phyloP scores from a whole-genome alignment of 2,797 vertebrate species.

The Crotalus adamanteus region DNA sequence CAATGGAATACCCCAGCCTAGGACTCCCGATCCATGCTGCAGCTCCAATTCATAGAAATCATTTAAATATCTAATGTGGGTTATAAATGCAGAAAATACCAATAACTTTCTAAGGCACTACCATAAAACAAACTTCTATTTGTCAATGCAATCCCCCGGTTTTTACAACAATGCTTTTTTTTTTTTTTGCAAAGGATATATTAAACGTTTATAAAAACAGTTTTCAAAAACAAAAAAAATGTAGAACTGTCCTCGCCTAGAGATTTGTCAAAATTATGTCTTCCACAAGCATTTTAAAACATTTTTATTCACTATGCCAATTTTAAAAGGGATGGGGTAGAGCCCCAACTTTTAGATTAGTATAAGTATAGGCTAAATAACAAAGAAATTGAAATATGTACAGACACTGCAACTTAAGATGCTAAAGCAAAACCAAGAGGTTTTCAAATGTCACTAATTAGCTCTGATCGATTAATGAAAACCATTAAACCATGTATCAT shows the following conservation, averaged over 20 bases:
- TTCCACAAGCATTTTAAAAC: not conserved
- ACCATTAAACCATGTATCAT: not conserved
- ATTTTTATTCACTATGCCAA: not conserved
- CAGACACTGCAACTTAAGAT: not conserved
- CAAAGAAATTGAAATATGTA: not conserved
- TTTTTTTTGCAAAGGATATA: not conserved
- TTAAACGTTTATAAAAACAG: not conserved
- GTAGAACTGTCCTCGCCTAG: not conserved
- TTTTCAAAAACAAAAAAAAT: not conserved
- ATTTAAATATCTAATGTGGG: conserved; percentile 82
- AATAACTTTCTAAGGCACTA: conserved; percentile 28
- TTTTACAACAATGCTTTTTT: not conserved
- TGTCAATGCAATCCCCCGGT: not conserved
- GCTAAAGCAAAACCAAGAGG: not conserved
- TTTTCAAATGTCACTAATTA: not conserved
- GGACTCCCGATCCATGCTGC: conserved; percentile 85
- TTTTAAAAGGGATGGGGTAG: not conserved
- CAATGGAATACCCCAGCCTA: conserved; percentile 88
- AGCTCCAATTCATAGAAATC: conserved; percentile 96
- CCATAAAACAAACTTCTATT: not conserved
- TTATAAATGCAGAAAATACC: conserved; percentile 40
- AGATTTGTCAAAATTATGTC: not conserved
- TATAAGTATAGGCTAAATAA: not conserved
- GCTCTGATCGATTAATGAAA: not conserved
- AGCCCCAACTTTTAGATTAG: not conserved